Evolutionary conservation across 2,113 vertebrate species (phyloP).

Genomic region (Perca flavescens): DNA sequence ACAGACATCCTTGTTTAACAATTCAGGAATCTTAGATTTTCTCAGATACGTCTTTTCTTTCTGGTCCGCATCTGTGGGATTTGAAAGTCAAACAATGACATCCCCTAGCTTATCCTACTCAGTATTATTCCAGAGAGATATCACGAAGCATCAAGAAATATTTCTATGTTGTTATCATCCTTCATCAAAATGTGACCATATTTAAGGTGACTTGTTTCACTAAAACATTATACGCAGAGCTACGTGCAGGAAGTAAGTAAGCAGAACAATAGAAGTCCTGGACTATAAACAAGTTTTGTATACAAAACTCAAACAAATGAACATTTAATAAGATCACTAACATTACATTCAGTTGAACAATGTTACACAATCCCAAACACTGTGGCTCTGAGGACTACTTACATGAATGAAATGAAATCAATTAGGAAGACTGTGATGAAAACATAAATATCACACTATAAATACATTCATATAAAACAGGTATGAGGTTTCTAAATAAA

Average conservation of each 20-base stretch:
- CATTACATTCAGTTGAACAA: slow-evolving; percentile 39
- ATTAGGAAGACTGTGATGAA: slow-evolving; percentile 5
- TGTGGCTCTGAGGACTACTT: slow-evolving; percentile 10
- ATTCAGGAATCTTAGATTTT: slow-evolving; percentile 31
- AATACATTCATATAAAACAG: slow-evolving; percentile 64
- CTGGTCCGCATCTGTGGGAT: slow-evolving; percentile 26
- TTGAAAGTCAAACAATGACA: slow-evolving; percentile 37
- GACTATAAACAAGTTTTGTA: neutral
- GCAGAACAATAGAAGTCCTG: neutral
- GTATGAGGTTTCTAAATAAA: slow-evolving; percentile 25
- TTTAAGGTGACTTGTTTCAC: neutral
- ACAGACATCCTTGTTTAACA: slow-evolving; percentile 31
- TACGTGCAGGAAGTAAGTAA: neutral
- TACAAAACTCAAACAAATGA: slow-evolving; percentile 53
- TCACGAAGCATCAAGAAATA: neutral
- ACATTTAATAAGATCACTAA: slow-evolving; percentile 63
- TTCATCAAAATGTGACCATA: neutral
- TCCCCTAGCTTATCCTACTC: slow-evolving; percentile 15
- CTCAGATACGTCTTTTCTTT: slow-evolving; percentile 12
- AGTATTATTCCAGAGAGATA: slow-evolving; percentile 9
- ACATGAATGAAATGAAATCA: slow-evolving; percentile 24
- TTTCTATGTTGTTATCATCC: neutral
- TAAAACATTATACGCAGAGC: neutral
- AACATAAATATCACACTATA: slow-evolving; percentile 24
- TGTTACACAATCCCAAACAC: slow-evolving; percentile 32